Evolutionary conservation across 1,140 invertebrate genomes (phyloP), one percentile per base, ranked within the genome.

Genomic region (Diorhabda elongata): DNA sequence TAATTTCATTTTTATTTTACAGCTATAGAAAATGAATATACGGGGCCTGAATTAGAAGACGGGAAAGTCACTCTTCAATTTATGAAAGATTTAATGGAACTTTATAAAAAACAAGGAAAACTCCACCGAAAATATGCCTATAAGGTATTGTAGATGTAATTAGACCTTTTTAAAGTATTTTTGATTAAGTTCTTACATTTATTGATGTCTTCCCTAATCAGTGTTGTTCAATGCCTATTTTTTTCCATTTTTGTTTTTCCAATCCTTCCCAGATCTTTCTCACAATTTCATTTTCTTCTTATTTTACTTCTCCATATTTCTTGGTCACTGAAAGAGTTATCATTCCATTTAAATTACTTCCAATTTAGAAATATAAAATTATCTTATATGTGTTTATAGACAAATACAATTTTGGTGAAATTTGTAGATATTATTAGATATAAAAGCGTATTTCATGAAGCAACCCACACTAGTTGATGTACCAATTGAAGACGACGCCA

Each of bases 121-220:
- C 83, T 99, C 65, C 97, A 99, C 84, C 91, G 91, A 74, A 98
- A 96, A 87, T 99, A 95, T 88, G 98, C 97, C 8, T 99, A 97
- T 81, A 95, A 98, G 86, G 94, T 96, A 85, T 74, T 41, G 45
- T 65, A 3, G 26, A 26, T 26, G 26, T 26, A 26, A 26, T 26
- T 26, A 26, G 26, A 26, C 26, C 26, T 26, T 26, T 64, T 64
- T 56, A 56, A 4, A 64, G 11, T 9, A 8, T 7, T 56, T 9
- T 8, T 42, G 5, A 4, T 11, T 7, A 11, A 41, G 2, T 7
- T n/a, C 42, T 26, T 2, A 43, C 41, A 44, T 3, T 5, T 45
- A 67, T 61, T 59, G 41, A 44, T 61, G 4, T 63, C 76, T 86
- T 85, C 58, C 26, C 26, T 26, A 26, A 26, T 1, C 26, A 26